Conservation (phyloP, 2,113 vertebrate genomes). For the Gracilinanus agilis region DNA sequence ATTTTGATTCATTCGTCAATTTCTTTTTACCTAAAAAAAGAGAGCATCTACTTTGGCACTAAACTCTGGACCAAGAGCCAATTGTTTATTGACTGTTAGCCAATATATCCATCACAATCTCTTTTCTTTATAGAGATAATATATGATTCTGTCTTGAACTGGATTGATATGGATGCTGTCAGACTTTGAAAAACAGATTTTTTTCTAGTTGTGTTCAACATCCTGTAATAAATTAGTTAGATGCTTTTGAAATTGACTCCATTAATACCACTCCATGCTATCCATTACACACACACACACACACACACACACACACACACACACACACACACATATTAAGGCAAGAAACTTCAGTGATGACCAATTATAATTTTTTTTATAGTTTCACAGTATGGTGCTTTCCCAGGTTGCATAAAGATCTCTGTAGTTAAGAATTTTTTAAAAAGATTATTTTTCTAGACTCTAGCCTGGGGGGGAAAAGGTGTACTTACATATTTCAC, state of each 20-base stretch:
- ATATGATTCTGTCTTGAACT: slow-evolving; percentile 47
- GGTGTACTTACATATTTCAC: not conserved
- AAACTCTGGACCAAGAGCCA: slow-evolving; percentile 10
- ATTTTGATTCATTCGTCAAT: slow-evolving; percentile 28
- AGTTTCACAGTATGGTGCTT: slow-evolving; percentile 11
- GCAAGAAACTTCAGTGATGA: not conserved
- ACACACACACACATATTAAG: not conserved
- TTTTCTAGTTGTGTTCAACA: slow-evolving; percentile 53
- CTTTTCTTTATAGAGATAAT: slow-evolving; percentile 57
- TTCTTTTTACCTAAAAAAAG: slow-evolving; percentile 31
- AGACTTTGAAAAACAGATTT: slow-evolving; percentile 52
- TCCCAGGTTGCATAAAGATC: slow-evolving; percentile 24
- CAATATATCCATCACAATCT: slow-evolving; percentile 31
- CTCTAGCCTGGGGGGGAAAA: slow-evolving; percentile 1
- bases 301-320: not conserved
- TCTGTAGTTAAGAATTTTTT: slow-evolving; percentile 18
- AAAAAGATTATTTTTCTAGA: slow-evolving; percentile 58
- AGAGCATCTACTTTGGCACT: slow-evolving; percentile 1
- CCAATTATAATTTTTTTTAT: slow-evolving; percentile 46
- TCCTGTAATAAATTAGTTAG: slow-evolving; percentile 65
- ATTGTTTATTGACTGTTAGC: not conserved
- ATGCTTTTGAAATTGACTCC: slow-evolving; percentile 67
- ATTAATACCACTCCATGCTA: slow-evolving; percentile 52
- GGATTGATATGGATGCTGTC: slow-evolving; percentile 41
- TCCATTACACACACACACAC: not conserved